Conservation (phyloP, 1,140 invertebrate genomes). For the Nasonia vitripennis region DNA sequence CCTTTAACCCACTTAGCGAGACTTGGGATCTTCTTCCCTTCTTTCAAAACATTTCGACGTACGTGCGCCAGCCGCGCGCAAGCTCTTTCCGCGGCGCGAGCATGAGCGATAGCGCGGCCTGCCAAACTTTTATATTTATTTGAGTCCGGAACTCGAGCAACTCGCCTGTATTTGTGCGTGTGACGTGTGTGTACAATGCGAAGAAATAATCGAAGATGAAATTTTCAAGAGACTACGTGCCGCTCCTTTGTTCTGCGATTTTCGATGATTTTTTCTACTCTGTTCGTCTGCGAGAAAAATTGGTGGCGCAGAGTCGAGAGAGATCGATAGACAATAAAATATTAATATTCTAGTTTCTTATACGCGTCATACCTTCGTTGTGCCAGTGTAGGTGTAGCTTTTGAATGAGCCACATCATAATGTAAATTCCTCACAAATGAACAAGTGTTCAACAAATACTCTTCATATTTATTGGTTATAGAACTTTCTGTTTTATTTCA, state of each 20-base stretch:
- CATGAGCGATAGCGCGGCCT: not conserved
- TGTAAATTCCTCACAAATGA: no score
- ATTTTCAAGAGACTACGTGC: not conserved
- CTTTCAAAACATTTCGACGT: slow-evolving; percentile 46
- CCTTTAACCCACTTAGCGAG: slow-evolving; percentile 45
- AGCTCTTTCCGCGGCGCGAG: not conserved
- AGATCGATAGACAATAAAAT: not conserved
- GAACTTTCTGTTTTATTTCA: no score
- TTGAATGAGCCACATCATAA: no score
- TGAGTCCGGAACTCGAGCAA: slow-evolving; percentile 28
- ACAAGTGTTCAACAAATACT: no score
- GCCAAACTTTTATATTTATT: slow-evolving; percentile 49
- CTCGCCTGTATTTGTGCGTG: not conserved
- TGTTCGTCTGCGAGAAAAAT: no score
- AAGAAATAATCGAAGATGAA: not conserved
- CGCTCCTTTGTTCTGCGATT: not conserved
- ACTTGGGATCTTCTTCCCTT: slow-evolving; percentile 5
- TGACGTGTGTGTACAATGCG: not conserved
- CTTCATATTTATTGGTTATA: no score
- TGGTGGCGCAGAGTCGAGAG: not conserved
- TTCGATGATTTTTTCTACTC: not conserved
- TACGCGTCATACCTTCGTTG: no score
- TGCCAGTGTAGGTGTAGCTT: no score
- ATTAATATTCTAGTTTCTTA: no score
- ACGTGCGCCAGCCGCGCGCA: not conserved